A percentile compares a stretch with the other conserved stretches of the same genome.
phyloP scores from a whole-genome alignment of 2,797 vertebrate genomes.

The Anisognathus igniventris region DNA sequence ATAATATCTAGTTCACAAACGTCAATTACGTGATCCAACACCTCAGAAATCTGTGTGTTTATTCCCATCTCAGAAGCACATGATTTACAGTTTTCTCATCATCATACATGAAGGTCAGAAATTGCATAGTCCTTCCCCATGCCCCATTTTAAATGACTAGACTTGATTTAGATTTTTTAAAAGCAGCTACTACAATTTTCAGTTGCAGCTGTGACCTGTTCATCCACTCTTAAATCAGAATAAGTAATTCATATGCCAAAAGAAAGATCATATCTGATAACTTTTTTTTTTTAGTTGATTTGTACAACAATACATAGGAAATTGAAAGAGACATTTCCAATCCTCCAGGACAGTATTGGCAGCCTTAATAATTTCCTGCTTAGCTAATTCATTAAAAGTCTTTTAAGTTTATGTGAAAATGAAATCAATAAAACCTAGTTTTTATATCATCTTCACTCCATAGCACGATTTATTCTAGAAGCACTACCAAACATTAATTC shows the following conservation, averaged over 20 bases:
- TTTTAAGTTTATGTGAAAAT: neutral
- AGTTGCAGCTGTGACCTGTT: neutral
- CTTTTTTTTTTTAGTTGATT: neutral
- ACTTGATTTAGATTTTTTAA: neutral
- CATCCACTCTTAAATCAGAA: neutral
- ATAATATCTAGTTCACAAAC: neutral
- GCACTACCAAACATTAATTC: neutral
- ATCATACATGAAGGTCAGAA: neutral
- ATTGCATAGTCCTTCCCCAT: neutral
- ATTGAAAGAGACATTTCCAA: neutral
- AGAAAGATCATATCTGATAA: neutral
- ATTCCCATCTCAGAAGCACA: neutral
- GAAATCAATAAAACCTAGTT: neutral
- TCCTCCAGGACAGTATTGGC: neutral
- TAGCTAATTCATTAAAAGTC: neutral
- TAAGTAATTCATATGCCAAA: neutral
- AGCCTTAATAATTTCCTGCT: neutral
- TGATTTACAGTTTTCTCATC: neutral
- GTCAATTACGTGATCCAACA: neutral
- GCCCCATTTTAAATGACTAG: neutral
- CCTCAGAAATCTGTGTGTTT: neutral
- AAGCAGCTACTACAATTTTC: neutral
- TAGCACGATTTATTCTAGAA: neutral
- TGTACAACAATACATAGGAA: neutral
- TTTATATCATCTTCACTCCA: neutral